Evolutionary conservation across 2,113 vertebrate species (phyloP), one percentile per base, ranked within the genome.

Genomic region (Cephalopholis sonnerati): DNA sequence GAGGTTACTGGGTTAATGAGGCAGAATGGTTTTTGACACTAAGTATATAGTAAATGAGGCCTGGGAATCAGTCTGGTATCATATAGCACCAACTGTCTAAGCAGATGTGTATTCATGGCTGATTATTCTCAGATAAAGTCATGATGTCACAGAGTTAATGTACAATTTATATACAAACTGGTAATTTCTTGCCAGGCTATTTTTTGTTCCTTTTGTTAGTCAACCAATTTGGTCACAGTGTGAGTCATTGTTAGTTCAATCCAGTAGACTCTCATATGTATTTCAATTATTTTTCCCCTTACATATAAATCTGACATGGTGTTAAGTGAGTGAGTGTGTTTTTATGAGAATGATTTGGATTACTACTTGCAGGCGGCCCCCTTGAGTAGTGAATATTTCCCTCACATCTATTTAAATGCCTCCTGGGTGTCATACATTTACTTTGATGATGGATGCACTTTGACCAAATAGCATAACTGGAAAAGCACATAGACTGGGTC

Each of bases 371-470:
- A 54, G 36, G 15, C 46, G 4, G 24, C 17, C 48, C 22, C 9
- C 12, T 1, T 3, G n/a, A 54, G 32, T 2, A 5, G 5, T 22
- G 50, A 73, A 58, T 39, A 48, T 44, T 61, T 69, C 39, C 17
- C 54, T 62, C 0, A 55, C 25, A 48, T 63, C 50, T 48, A 18
- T 36, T 25, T 17, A 74, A 74, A 67, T 15, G 16, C 39, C 53
- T 41, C 39, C 8, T 1, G 27, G 6, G 4, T 46, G 25, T 51
- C 22, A 3, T 13, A 9, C 3, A 2, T 41, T 64, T 41, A 32
- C 51, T 79, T 79, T 82, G 41, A 79, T 67, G 75, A 59, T 67
- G 5, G 27, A 70, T 74, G 27, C 51, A 22, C 46, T 83, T 57
- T 9, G 2, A 58, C 41, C n/a, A 39, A n/a, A 29, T n/a, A 24